These are phyloP conservation scores for Otolemur garnettii DNA, from an alignment of 2,113 vertebrate species.

Conservation along the genomic window DNA sequence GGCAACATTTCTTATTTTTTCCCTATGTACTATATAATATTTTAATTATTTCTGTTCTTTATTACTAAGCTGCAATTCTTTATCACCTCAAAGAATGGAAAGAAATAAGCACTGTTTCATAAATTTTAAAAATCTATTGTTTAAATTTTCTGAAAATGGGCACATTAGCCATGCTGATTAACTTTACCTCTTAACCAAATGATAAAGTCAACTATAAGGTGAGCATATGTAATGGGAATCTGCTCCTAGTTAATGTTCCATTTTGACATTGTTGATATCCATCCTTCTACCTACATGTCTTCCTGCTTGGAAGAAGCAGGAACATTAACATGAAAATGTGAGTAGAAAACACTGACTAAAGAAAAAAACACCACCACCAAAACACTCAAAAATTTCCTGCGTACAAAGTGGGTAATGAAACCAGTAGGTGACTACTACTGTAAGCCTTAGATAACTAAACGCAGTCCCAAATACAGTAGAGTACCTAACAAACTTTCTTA, in stretches of 20 bases:
- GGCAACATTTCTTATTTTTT: conserved; percentile 8
- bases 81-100: neutral
- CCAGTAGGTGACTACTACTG: neutral
- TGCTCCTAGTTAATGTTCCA: neutral
- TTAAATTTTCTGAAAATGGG: conserved; percentile 27
- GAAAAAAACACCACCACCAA: neutral
- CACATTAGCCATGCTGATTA: neutral
- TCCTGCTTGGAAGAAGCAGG: neutral
- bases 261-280: neutral
- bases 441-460: neutral
- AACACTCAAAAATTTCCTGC: neutral
- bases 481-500: neutral
- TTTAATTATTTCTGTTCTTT: neutral
- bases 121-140: neutral
- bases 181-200: neutral
- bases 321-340: neutral
- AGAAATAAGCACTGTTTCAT: neutral
- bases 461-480: neutral
- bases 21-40: neutral
- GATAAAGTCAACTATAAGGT: neutral
- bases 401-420: neutral
- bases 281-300: neutral
- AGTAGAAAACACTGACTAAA: neutral
- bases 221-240: neutral
- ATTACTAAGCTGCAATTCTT: conserved; percentile 23